These are phyloP conservation scores for Neosalanx taihuensis DNA, from an alignment of 2,797 vertebrate genomes.

Conservation along the genomic window DNA sequence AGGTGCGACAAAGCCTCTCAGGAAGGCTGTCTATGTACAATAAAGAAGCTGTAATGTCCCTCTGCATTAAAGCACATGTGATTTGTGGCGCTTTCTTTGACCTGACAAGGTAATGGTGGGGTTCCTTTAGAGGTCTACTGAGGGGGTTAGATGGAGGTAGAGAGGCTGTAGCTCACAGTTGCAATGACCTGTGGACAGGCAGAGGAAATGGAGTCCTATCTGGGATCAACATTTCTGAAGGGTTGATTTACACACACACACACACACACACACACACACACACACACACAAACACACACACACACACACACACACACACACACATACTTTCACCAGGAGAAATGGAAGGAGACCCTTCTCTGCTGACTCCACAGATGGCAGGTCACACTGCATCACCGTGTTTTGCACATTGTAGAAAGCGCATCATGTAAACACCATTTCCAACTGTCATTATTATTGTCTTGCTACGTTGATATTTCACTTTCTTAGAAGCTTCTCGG, in stretches of 20 bases:
- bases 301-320: no score
- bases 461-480: neutral
- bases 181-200: conserved; percentile 6
- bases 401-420: neutral
- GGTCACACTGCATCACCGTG: neutral
- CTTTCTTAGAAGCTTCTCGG: neutral
- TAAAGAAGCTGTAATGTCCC: neutral
- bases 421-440: neutral
- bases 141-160: neutral
- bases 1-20: no score
- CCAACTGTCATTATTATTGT: neutral
- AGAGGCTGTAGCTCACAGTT: neutral
- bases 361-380: neutral
- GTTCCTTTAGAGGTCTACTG: neutral
- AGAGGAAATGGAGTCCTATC: neutral
- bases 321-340: no score
- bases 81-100: neutral
- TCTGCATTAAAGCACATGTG: neutral
- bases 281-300: no score
- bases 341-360: no score
- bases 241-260: neutral
- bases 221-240: neutral
- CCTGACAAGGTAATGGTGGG: neutral
- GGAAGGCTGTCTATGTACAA: neutral
- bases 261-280: no score